These are phyloP conservation scores for Apis dorsata DNA, from an alignment of 1,140 invertebrate species.

Conservation along the genomic window DNA sequence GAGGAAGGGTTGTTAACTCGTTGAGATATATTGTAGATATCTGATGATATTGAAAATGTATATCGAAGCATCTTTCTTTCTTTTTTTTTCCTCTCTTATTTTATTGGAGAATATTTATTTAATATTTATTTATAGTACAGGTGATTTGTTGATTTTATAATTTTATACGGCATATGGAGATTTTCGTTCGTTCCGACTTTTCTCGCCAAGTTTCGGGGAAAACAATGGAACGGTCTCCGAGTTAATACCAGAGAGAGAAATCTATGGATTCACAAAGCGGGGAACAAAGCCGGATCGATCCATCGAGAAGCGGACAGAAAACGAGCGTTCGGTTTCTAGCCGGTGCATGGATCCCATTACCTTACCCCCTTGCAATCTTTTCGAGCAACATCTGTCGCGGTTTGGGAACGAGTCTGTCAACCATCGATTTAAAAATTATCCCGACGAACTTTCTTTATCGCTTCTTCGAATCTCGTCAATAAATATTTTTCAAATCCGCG, in stretches of 20 bases:
- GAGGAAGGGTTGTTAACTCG: no score
- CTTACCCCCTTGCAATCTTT: conserved; percentile 40
- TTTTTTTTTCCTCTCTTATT: no score
- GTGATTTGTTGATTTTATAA: no score
- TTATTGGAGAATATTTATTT: no score
- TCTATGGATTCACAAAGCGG: background rate
- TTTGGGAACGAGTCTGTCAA: conserved; percentile 67
- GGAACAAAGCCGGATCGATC: conserved; percentile 6
- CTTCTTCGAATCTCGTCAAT: no score
- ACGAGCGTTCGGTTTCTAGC: conserved; percentile 10
- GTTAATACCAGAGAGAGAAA: background rate
- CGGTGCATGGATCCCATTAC: conserved; percentile 52
- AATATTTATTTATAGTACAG: no score
- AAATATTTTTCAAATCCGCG: no score
- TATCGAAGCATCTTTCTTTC: no score
- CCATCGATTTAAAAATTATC: conserved; percentile 29
- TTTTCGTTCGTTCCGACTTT: no score
- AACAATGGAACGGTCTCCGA: background rate
- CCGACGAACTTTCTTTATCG: background rate
- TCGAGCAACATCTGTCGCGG: conserved; percentile 69
- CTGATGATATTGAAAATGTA: background rate
- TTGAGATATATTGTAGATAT: no score
- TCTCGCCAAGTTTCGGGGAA: background rate
- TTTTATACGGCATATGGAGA: no score
- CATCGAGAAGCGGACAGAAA: background rate